Evolutionary conservation across 2,888 invertebrate species (phyloP).

Genomic region (Dicycla oo): DNA sequence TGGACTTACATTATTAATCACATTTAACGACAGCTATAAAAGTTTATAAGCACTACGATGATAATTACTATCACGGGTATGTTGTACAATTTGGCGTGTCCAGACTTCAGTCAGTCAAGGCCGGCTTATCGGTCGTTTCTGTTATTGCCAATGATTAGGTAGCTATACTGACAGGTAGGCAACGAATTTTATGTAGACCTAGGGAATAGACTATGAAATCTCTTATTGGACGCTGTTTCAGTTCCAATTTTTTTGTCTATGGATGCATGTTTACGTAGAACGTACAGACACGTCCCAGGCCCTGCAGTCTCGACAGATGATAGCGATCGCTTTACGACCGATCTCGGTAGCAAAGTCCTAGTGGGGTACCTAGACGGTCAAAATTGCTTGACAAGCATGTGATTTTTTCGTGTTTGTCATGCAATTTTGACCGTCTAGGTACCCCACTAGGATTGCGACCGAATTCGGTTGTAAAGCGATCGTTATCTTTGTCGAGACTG

Average conservation of each 20-base stretch:
- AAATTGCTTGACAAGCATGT: too few relatives aligned
- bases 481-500: too few relatives aligned
- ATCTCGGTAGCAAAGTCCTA: too few relatives aligned
- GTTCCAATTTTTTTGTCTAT: not conserved
- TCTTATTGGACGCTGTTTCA: not conserved
- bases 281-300: not conserved
- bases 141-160: slow-evolving; percentile 3
- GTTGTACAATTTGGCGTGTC: slow-evolving; percentile 33
- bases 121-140: slow-evolving; percentile 47
- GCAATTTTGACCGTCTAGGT: too few relatives aligned
- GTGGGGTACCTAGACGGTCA: too few relatives aligned
- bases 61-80: slow-evolving; percentile 23
- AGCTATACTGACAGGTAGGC: slow-evolving; percentile 18
- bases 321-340: too few relatives aligned
- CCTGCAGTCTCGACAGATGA: too few relatives aligned
- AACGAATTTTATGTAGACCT: not conserved
- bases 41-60: slow-evolving; percentile 13
- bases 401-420: too few relatives aligned
- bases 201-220: not conserved
- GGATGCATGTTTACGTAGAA: not conserved
- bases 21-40: slow-evolving; percentile 13
- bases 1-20: slow-evolving; percentile 28
- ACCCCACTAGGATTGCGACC: too few relatives aligned
- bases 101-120: slow-evolving; percentile 32
- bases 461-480: too few relatives aligned